Conservation (phyloP, 2,113 vertebrate genomes). For the Rhinopomastus cyanomelas region DNA sequence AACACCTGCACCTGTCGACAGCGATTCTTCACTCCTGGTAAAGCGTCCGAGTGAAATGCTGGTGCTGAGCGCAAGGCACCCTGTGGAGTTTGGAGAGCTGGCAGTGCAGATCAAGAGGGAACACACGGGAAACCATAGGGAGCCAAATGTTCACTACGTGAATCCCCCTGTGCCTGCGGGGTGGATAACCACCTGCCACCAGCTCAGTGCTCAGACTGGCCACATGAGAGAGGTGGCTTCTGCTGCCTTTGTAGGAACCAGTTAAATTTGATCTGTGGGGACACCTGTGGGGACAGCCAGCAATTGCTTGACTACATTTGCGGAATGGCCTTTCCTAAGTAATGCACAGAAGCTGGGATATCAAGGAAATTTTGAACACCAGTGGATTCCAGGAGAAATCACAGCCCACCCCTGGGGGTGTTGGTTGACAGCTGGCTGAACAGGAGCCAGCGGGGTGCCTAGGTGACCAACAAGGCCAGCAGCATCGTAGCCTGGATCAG, state of each 20-base stretch:
- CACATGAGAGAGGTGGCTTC: neutral
- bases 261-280: neutral
- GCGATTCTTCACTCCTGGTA: neutral
- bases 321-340: neutral
- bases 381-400: neutral
- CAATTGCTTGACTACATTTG: neutral
- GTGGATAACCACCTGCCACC: neutral
- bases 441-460: too few relatives aligned
- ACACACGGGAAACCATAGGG: neutral
- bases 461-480: too few relatives aligned
- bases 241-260: neutral
- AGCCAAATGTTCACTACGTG: neutral
- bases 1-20: neutral
- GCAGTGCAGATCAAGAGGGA: neutral
- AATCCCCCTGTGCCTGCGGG: neutral
- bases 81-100: neutral
- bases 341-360: neutral
- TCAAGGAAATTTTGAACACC: neutral
- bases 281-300: neutral
- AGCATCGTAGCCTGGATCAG: too few relatives aligned
- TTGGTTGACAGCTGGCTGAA: neutral
- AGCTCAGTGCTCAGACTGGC: neutral
- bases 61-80: neutral
- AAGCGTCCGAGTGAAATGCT: neutral
- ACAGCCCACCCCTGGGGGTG: too few relatives aligned